Base-by-base conservation (phyloP, 2,797 vertebrate genomes). In the Chrosomus eos region DNA sequence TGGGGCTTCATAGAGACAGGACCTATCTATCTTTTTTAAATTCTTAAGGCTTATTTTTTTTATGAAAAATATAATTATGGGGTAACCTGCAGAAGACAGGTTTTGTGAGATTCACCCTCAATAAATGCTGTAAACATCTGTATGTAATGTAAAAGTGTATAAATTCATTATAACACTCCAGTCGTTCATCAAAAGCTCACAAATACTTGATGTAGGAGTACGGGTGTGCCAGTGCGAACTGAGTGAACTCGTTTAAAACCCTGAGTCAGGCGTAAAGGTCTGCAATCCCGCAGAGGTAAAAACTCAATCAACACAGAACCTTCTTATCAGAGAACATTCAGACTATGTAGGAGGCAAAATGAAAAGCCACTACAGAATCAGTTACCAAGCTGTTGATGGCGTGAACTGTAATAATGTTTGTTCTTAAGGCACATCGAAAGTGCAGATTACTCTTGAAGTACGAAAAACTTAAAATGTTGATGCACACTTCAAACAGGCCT, bases 191-290 rank as follows among this genome's bases (percentile, higher is more conserved):
- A 77, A 62, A n/a, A n/a, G 68, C 68, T 71, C 68, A 9, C 40
- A 26, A 43, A 71, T 43, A 71, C 66, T 23, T 68, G 40, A 71
- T 26, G 68, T 14, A 84, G 81, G 71, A 86, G 92, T 93, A 93
- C 90, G 92, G 89, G 91, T 89, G 87, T 91, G 92, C 92, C 91
- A 36, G 66, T 0, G 13, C 58, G 33, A 51, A 84, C 82, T n/a
- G 51, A 84, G 66, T 70, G 75, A 84, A 84, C 75, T 84, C 26
- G 6, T 71, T 68, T 83, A 77, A 83, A 83, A 83, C 66, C 74
- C 36, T 33, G 51, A 79, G 40, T 84, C 66, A 84, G 73, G 36
- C 36, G n/a, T 83, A 76, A 83, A 83, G 71, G 66, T 79, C 82
- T 78, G 82, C 58, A 66, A 70, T 84, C 51, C 82, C 14, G 18